These are phyloP conservation scores for Clarias batrachus DNA, from an alignment of 2,113 vertebrate species.

Conservation along the genomic window DNA sequence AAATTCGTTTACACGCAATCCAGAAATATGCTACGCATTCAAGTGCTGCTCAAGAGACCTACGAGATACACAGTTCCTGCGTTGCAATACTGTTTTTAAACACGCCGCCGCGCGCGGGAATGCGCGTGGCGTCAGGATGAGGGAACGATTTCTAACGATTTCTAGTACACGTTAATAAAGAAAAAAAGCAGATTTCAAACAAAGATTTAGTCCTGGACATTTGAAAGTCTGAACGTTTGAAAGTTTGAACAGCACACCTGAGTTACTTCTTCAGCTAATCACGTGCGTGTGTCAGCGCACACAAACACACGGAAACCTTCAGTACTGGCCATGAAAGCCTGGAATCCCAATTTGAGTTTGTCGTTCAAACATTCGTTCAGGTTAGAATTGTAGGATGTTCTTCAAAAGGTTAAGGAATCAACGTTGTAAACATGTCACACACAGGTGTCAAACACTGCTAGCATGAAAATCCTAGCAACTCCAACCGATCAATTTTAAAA, in stretches of 20 bases:
- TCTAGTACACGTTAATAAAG: not conserved
- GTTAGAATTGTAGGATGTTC: not conserved
- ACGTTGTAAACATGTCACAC: not conserved
- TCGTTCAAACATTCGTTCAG: not conserved
- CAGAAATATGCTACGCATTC: conserved; percentile 30
- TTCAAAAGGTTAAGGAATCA: not conserved
- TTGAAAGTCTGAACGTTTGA: not conserved
- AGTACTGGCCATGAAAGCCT: not conserved
- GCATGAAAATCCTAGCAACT: no score
- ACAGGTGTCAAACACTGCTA: no score
- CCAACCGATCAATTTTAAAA: not conserved
- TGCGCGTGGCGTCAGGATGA: not conserved
- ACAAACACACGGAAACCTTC: not conserved
- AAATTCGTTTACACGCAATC: conserved; percentile 29
- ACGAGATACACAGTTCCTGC: conserved; percentile 16
- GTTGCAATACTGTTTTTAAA: not conserved
- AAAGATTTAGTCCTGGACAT: not conserved
- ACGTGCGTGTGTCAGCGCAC: not conserved
- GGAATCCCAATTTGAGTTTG: not conserved
- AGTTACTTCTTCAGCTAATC: not conserved
- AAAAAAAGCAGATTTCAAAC: not conserved
- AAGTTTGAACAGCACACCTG: not conserved
- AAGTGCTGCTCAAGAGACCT: conserved; percentile 39
- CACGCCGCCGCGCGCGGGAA: not conserved
- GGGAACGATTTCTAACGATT: no score